Conservation (phyloP, 2,888 invertebrate genomes). For the Druceiella hillmani region DNA sequence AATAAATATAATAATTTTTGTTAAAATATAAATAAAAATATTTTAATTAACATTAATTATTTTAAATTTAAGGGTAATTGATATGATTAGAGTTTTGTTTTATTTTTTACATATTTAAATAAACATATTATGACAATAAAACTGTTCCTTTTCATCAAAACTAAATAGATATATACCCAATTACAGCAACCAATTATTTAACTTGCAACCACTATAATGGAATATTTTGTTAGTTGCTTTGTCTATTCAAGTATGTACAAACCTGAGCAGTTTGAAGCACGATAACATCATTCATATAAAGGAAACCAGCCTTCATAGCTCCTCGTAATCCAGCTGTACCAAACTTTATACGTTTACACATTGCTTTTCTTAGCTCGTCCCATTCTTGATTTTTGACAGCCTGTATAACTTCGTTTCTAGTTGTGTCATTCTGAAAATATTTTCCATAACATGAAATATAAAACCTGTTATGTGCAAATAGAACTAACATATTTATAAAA, state of each 20-base stretch:
- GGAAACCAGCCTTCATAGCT: conserved; percentile 89
- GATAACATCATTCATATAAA: conserved; percentile 94
- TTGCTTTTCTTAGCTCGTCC: conserved; percentile 55
- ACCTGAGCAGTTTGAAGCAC: conserved; percentile 89
- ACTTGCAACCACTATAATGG: too few species aligned
- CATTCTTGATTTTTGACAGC: conserved; percentile 52
- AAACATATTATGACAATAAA: neutral
- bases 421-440: conserved; percentile 59
- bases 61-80: neutral
- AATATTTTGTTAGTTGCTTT: too few species aligned
- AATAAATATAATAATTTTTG: too few species aligned
- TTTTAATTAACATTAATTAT: neutral
- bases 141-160: too few species aligned
- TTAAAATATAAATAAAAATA: too few species aligned
- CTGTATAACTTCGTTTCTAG: conserved; percentile 56
- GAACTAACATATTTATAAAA: too few species aligned
- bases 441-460: conserved; percentile 3
- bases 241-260: neutral
- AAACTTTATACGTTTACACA: conserved; percentile 70
- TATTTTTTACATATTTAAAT: neutral
- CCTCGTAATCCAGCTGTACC: conserved; percentile 94
- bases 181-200: too few species aligned
- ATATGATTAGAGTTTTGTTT: neutral
- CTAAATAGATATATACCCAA: too few species aligned
- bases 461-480: too few species aligned